phyloP scores from a whole-genome alignment of 2,888 invertebrate genomes.

The Drosophila lacicola region DNA sequence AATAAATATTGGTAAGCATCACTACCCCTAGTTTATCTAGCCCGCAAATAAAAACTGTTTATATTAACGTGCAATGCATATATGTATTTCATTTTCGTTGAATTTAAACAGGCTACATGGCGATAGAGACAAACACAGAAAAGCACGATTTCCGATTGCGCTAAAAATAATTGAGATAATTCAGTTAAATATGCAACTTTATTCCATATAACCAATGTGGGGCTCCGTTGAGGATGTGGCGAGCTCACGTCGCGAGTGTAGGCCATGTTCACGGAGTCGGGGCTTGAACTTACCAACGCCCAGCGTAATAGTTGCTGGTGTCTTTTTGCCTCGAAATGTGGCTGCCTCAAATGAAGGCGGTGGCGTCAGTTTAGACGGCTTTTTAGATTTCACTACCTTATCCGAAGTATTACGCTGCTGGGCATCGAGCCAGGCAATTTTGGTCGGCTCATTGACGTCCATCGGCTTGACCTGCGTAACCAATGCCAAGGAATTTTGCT shows the following conservation, averaged over 20 bases:
- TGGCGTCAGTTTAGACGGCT: constrained; percentile 56
- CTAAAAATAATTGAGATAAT: neutral
- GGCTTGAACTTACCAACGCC: constrained; percentile 76
- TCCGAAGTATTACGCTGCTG: neutral
- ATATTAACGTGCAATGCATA: neutral
- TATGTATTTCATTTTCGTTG: neutral
- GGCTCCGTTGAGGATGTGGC: constrained; percentile 5
- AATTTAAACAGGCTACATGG: neutral
- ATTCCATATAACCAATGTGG: constrained; percentile 54
- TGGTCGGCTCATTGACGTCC: constrained; percentile 2
- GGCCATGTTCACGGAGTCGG: constrained; percentile 34
- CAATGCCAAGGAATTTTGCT: constrained; percentile 30
- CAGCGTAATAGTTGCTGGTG: constrained; percentile 61
- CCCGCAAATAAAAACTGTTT: too few species aligned
- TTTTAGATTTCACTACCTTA: neutral
- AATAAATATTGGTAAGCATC: too few species aligned
- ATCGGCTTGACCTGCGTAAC: constrained; percentile 69
- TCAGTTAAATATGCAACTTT: constrained; percentile 1
- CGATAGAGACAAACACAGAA: constrained; percentile 1
- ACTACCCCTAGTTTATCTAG: too few species aligned
- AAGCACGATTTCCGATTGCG: neutral
- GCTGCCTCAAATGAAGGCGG: constrained; percentile 79
- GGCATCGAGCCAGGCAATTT: constrained; percentile 50
- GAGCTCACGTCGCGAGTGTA: constrained; percentile 33
- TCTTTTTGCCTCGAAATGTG: constrained; percentile 69